Evolutionary conservation across 2,797 vertebrate genomes (phyloP), one percentile per base, ranked within the genome.

Genomic region (Enoplosus armatus): DNA sequence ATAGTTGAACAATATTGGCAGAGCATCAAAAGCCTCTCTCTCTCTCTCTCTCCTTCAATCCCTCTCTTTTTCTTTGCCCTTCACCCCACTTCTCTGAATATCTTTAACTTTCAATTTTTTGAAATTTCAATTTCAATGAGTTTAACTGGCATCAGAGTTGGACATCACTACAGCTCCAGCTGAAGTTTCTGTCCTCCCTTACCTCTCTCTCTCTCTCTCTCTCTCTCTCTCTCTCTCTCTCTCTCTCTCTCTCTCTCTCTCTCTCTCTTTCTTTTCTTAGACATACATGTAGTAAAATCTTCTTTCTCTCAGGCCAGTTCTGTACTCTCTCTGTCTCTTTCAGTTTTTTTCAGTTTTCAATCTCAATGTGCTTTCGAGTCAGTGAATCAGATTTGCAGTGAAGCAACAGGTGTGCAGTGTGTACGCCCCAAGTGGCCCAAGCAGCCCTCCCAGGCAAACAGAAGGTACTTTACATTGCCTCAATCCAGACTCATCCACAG

Each of bases 1-100:
- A 41, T 65, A 77, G 82, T 82, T 62, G 64, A 86, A 87, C 72
- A 82, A 89, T 85, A 92, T 85, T 88, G 87, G 83, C 74, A 47
- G 41, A 61, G 72, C 64, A 80, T 87, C 90, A 88, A 85, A 91
- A 79, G 74, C 60, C 47, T 53, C 53, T 22, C 73, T 76, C 54
- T 43, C 51, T 58, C 47, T 53, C 53, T 22, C 73, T 76, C 54
- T 43, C 51, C 22, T 24, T 72, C 43, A 14, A 37, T 64, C 51
- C 37, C 51, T 79, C 20, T 18, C 39, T 73, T 69, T 76, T 59
- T 37, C 58, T 63, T 41, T 72, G 75, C 58, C 72, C 82, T 82
- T 87, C 75, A 83, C 39, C 65, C 75, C 75, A 43, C 33, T 39
- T 55, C 45, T 31, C 54, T 72, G 73, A 79, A 72, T 68, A 65